A percentile compares a stretch with the other conserved stretches of the same genome.
These are phyloP conservation scores for Erebia ligea DNA, from an alignment of 2,888 invertebrate genomes.

Conservation along the genomic window DNA sequence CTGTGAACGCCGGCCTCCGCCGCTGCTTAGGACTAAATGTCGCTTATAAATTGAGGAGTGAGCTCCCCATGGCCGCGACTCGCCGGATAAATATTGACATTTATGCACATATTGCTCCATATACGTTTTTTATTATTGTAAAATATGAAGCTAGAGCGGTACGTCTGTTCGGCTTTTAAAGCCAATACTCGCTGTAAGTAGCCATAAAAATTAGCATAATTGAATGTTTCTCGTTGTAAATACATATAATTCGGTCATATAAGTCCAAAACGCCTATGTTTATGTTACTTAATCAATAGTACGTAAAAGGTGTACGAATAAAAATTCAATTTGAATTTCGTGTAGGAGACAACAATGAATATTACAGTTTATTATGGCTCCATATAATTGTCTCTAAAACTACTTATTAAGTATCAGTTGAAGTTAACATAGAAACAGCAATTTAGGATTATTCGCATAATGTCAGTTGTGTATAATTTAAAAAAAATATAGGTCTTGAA, in stretches of 20 bases:
- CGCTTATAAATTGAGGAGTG: conserved; percentile 64
- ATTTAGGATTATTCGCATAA: not conserved
- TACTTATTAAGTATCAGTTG: not conserved
- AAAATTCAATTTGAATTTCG: conserved; percentile 44
- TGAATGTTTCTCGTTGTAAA: conserved; percentile 70
- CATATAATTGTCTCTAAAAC: conserved; percentile 43
- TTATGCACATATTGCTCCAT: conserved; percentile 83
- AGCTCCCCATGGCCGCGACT: conserved; percentile 46
- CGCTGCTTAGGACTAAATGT: conserved; percentile 65
- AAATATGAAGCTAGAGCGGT: conserved; percentile 77
- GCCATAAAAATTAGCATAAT: conserved; percentile 79
- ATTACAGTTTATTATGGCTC: conserved; percentile 42
- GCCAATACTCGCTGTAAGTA: conserved; percentile 68
- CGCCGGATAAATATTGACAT: conserved; percentile 75
- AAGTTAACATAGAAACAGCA: not conserved
- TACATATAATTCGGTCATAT: conserved; percentile 69
- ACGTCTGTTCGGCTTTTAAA: conserved; percentile 66
- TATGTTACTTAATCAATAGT: conserved; percentile 61
- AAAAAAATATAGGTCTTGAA: not conserved
- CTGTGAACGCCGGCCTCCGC: conserved; percentile 63
- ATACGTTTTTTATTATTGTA: conserved; percentile 80
- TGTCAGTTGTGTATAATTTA: not conserved
- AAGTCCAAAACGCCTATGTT: conserved; percentile 63
- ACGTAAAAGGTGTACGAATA: conserved; percentile 53
- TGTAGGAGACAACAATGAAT: conserved; percentile 44